Percentiles rank a stretch among this genome's conserved stretches.
These are phyloP conservation scores for Percopsis transmontana DNA, from an alignment of 2,113 vertebrate genomes.

Conservation along the genomic window DNA sequence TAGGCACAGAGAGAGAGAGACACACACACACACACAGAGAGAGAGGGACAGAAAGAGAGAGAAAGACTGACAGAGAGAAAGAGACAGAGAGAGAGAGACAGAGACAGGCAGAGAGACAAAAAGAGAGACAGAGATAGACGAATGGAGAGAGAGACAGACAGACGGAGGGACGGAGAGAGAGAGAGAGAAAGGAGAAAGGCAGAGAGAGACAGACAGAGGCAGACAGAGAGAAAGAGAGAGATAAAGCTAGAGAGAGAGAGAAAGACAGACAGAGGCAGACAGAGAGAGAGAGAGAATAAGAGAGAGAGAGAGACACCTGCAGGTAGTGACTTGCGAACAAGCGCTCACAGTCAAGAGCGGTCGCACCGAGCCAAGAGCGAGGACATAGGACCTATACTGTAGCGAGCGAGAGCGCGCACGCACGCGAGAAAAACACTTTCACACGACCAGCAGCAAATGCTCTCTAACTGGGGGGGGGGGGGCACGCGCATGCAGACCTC, in stretches of 20 bases:
- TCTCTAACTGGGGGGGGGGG: not conserved
- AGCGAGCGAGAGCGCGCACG: not conserved
- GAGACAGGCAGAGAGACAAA: constrained; percentile 3
- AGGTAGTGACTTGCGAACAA: too few species aligned
- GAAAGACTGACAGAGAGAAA: not conserved
- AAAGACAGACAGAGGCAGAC: too few species aligned
- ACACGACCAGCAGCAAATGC: constrained; percentile 11
- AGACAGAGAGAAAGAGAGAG: constrained; percentile 1
- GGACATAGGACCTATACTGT: not conserved
- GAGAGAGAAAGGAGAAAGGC: not conserved
- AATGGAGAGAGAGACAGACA: not conserved
- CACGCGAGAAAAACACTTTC: too few species aligned
- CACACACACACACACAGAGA: not conserved
- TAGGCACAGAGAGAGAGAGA: constrained; percentile 1
- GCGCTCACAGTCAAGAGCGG: too few species aligned
- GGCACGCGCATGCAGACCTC: constrained; percentile 8
- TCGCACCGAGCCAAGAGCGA: too few species aligned
- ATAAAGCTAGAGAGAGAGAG: not conserved
- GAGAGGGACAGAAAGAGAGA: not conserved
- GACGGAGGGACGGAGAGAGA: not conserved
- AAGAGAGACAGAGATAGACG: not conserved
- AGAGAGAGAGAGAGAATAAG: constrained; percentile 45
- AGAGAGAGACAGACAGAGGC: not conserved
- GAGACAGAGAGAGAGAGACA: not conserved
- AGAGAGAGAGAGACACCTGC: constrained; percentile 36